Base-by-base conservation (phyloP, 2,888 invertebrate species). In the Barypeithes pellucidus region DNA sequence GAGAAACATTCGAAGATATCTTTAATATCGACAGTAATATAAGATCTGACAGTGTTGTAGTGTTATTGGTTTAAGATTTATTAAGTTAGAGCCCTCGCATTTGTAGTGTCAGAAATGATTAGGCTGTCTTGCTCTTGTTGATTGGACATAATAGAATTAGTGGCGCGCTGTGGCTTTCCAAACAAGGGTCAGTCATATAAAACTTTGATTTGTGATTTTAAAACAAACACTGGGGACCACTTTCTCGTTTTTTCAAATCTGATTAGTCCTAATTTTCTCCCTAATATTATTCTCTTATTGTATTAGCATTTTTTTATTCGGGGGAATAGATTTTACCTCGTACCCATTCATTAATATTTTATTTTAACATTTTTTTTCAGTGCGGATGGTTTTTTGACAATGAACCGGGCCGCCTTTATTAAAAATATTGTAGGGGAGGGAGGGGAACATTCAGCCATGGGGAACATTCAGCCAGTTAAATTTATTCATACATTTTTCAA, bases 111-210 rank as follows among this genome's bases (percentile, higher is more conserved):
- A 83, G 80, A 82, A 83, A 80, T 85, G 84, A 85, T 85, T 85
- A 85, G 84, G 77, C 80, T 79, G 81, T 82, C 80, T 82, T 82
- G 81, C 82, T 81, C 80, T 83, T 81, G 84, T 82, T 85, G 85
- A 85, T 85, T 85, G 85, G 84, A 83, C 80, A 79, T 85, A 85
- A 85, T 83, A 80, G 77, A 81, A 84, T 85, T 85, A 85, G 85
- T 84, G 84, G 84, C 84, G 81, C 82, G 81, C 82, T 82, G 82
- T 82, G 82, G 84, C 83, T 82, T 81, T 84, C 82, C 84, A 85
- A 85, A 85, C 84, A 85, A 83, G 84, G 85, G 84, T 84, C 82
- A 82, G 81, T 80, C 78, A 79, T 75, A 77, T 63, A 72, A 75
- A 67, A 75, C 78, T 78, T 78, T 79, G 77, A 75, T 79, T 79